Conservation (phyloP, 2,888 invertebrate genomes). For the Spilarctia lutea region DNA sequence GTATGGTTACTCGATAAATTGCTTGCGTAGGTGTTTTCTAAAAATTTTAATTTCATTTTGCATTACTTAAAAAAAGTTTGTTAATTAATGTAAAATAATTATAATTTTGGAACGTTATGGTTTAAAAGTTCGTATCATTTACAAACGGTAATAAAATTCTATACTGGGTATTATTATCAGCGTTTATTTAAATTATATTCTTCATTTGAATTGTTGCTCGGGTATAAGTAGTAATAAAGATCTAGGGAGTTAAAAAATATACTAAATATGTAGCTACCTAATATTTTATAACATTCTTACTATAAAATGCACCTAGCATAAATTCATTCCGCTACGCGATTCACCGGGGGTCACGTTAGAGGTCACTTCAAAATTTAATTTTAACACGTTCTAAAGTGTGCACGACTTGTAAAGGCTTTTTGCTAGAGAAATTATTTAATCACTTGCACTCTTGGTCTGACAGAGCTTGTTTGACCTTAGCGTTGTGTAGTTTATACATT, state of each 20-base stretch:
- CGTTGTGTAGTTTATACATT: conserved; percentile 51
- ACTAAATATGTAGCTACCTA: background rate
- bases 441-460: conserved; percentile 46
- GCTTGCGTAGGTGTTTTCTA: no score
- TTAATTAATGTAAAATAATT: no score
- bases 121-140: no score
- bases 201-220: no score
- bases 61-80: no score
- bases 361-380: conserved; percentile 51
- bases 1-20: no score
- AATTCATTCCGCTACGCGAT: background rate
- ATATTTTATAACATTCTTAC: conserved; percentile 1
- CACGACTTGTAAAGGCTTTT: conserved; percentile 51
- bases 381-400: conserved; percentile 57
- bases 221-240: background rate
- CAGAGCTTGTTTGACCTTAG: conserved; percentile 51
- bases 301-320: conserved; percentile 7
- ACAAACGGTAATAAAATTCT: no score
- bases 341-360: conserved; percentile 24
- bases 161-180: no score
- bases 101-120: no score
- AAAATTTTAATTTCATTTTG: no score
- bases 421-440: conserved; percentile 60
- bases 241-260: background rate
- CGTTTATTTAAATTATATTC: no score